Percentiles rank a stretch among this genome's conserved stretches.
phyloP scores from a whole-genome alignment of 2,888 invertebrate species.

The Ochropleura leucogaster region DNA sequence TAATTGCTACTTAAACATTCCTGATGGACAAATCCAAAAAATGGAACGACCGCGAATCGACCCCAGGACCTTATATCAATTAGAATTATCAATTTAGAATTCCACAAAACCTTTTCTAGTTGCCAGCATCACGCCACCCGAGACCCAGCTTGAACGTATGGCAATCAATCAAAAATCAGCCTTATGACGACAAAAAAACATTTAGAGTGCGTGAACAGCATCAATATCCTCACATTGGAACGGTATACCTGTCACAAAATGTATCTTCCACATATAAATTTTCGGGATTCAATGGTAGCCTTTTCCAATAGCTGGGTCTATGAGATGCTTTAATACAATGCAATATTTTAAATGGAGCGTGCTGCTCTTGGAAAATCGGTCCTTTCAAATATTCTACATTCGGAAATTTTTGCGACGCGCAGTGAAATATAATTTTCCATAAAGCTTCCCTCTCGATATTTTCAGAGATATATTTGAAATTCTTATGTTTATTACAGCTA shows the following conservation, averaged over 20 bases:
- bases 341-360: constrained; percentile 48
- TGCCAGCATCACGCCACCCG: constrained; percentile 17
- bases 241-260: constrained; percentile 41
- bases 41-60: too few species aligned
- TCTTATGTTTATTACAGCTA: neutral
- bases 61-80: too few species aligned
- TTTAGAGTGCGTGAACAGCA: constrained; percentile 38
- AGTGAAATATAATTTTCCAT: constrained; percentile 23
- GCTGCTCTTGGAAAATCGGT: constrained; percentile 16
- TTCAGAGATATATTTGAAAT: constrained; percentile 25
- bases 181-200: constrained; percentile 34
- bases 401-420: constrained; percentile 24
- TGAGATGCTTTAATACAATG: constrained; percentile 42
- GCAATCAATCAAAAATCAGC: constrained; percentile 52
- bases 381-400: constrained; percentile 41
- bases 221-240: constrained; percentile 46
- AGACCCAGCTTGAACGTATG: constrained; percentile 27
- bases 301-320: constrained; percentile 31
- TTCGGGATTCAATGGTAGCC: constrained; percentile 37
- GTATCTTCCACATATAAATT: constrained; percentile 43
- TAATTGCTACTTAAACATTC: too few species aligned
- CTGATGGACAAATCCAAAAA: too few species aligned
- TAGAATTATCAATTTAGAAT: too few species aligned
- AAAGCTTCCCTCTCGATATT: constrained; percentile 17
- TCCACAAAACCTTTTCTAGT: constrained; percentile 35